phyloP scores from a whole-genome alignment of 1,140 invertebrate species.

The Dinothrombium tinctorium region DNA sequence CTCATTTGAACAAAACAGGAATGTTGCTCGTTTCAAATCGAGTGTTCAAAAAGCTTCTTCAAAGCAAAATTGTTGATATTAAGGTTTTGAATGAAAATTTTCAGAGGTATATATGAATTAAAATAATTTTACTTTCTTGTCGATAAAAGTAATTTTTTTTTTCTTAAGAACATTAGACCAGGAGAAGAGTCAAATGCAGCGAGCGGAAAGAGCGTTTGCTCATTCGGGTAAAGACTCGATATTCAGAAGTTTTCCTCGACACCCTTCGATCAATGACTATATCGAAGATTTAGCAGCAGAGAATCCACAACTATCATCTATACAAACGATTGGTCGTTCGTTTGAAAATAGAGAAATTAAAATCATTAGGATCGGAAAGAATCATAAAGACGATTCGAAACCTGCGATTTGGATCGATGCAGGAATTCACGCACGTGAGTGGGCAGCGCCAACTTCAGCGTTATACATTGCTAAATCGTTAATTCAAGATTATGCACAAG shows the following conservation, averaged over 20 bases:
- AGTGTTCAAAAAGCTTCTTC: too few relatives aligned
- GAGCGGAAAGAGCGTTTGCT: too few relatives aligned
- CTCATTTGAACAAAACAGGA: too few relatives aligned
- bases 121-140: too few relatives aligned
- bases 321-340: conserved; percentile 21
- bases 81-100: too few relatives aligned
- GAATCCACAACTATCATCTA: neutral
- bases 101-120: too few relatives aligned
- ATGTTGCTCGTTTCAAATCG: too few relatives aligned
- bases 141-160: too few relatives aligned
- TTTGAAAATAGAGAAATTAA: conserved; percentile 15
- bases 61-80: too few relatives aligned
- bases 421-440: conserved; percentile 55
- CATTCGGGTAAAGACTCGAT: too few relatives aligned
- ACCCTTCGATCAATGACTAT: neutral
- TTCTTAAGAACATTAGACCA: too few relatives aligned
- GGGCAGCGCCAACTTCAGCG: conserved; percentile 40
- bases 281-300: neutral
- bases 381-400: conserved; percentile 18
- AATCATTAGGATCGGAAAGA: neutral
- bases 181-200: too few relatives aligned
- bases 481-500: conserved; percentile 23
- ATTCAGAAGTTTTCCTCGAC: neutral
- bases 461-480: conserved; percentile 39
- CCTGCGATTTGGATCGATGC: conserved; percentile 30